Conservation (phyloP, 2,888 invertebrate species). For the Labia minor region DNA sequence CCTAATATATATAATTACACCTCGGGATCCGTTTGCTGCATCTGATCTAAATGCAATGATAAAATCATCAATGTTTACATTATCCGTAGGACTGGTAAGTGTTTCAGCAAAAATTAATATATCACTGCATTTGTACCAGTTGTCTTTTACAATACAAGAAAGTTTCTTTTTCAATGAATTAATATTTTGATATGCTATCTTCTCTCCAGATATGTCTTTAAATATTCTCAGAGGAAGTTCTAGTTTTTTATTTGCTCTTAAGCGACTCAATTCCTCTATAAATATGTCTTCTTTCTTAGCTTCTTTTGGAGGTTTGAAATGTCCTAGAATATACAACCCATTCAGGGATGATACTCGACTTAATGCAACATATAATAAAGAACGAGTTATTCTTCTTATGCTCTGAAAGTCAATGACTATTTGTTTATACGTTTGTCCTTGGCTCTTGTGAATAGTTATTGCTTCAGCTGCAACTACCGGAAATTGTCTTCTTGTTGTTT, state of each 20-base stretch:
- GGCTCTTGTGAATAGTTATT: too few relatives aligned
- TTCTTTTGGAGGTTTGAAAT: not conserved
- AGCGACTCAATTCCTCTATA: not conserved
- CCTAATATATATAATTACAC: too few relatives aligned
- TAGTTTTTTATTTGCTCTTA: not conserved
- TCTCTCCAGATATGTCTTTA: not conserved
- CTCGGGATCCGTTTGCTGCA: too few relatives aligned
- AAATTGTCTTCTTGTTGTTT: not conserved
- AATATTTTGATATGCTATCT: not conserved
- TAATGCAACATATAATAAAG: too few relatives aligned
- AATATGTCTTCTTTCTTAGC: not conserved
- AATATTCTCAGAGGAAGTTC: not conserved
- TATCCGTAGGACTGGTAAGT: too few relatives aligned
- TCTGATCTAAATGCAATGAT: too few relatives aligned
- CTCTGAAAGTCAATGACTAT: constrained; percentile 23
- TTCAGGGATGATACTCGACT: not conserved
- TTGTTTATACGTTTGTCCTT: too few relatives aligned
- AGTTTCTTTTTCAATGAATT: too few relatives aligned
- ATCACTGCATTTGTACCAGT: too few relatives aligned
- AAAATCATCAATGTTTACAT: too few relatives aligned
- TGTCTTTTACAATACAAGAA: too few relatives aligned
- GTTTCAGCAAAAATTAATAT: too few relatives aligned
- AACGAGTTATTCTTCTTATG: constrained; percentile 21
- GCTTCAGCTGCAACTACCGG: not conserved
- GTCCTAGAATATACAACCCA: not conserved